Base-by-base conservation (phyloP, 2,113 vertebrate species). In the Misgurnus mizolepis region DNA sequence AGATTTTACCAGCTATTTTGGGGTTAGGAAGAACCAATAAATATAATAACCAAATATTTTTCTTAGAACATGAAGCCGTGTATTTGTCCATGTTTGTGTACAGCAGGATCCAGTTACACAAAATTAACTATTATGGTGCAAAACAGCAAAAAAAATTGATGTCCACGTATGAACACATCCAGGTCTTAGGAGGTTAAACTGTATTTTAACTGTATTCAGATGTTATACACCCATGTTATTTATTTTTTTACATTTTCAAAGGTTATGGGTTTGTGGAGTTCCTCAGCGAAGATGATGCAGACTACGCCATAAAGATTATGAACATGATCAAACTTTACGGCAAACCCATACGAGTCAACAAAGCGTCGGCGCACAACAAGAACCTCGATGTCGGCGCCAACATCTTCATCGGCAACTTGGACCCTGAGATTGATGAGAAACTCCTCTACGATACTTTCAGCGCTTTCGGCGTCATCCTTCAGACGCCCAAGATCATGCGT, bases 271-370 rank as follows among this genome's bases (percentile, higher is more conserved):
- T 99, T 12, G 98, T 99, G 89, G 98, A 98, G 85, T 99, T 99
- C 88, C 94, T 99, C 4, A 98, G 97, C 2, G 98, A 99, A 90
- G 97, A 99, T 84, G 98, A 99, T 4, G 98, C 97, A 0, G 98
- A 99, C 79, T 99, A 99, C 0, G 98, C 98, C 85, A 99, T 99
- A 43, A 99, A 99, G 89, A 99, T 99, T 79, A 99, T 99, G 98
- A 99, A 99, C 87, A 99, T 98, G 97, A 99, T 98, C 86, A 99
- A n/a, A 41, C 88, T 99, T 0, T 99, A 99, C 0, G 98, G 97
- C 14, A 99, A 99, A 43, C 97, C 97, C 0, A 98, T 99, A 66
- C 89, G 98, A 0, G 97, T 99, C 11, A 99, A 99, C 87, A 99
- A 99, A 65, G 97, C 97, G 0, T 99, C 97, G 0, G 97, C 97